Evolutionary conservation across 2,888 invertebrate genomes (phyloP).

Genomic region (Oxycera nigricornis): DNA sequence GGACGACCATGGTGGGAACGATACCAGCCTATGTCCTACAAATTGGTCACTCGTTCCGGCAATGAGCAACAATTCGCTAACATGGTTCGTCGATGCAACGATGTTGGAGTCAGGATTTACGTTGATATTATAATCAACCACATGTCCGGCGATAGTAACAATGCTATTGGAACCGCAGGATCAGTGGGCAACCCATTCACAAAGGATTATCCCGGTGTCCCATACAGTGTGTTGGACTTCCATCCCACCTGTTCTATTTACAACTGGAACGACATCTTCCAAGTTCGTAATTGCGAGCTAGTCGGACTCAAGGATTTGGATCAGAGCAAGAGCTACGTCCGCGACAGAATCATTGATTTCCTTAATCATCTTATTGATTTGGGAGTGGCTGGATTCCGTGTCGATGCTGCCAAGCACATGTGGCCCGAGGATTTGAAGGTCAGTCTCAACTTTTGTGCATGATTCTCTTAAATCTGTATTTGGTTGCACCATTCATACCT

Average conservation of each 20-base stretch:
- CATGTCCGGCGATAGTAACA: conserved; percentile 68
- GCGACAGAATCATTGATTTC: conserved; percentile 64
- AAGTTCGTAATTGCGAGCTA: conserved; percentile 75
- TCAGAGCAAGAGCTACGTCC: conserved; percentile 71
- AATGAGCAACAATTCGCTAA: conserved; percentile 72
- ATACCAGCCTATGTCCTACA: conserved; percentile 87
- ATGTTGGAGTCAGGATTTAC: conserved; percentile 81
- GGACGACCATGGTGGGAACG: conserved; percentile 87
- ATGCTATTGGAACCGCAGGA: conserved; percentile 68
- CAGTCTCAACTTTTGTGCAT: not conserved
- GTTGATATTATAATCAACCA: conserved; percentile 88
- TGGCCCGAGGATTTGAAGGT: conserved; percentile 73
- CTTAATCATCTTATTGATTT: conserved; percentile 61
- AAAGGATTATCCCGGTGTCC: conserved; percentile 69
- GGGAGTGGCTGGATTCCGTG: conserved; percentile 86
- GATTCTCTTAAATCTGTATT: not conserved
- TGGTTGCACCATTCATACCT: too few relatives aligned
- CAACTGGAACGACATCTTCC: conserved; percentile 70
- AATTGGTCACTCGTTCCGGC: conserved; percentile 77
- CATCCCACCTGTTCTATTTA: conserved; percentile 70
- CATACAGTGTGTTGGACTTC: conserved; percentile 74
- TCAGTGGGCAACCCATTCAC: conserved; percentile 65
- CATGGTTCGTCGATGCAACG: conserved; percentile 83
- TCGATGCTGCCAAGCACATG: conserved; percentile 81
- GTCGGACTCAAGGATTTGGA: conserved; percentile 79